A percentile compares a stretch with the other conserved stretches of the same genome.
Conservation (phyloP, 2,797 vertebrate species). For the Uromys caudimaculatus region DNA sequence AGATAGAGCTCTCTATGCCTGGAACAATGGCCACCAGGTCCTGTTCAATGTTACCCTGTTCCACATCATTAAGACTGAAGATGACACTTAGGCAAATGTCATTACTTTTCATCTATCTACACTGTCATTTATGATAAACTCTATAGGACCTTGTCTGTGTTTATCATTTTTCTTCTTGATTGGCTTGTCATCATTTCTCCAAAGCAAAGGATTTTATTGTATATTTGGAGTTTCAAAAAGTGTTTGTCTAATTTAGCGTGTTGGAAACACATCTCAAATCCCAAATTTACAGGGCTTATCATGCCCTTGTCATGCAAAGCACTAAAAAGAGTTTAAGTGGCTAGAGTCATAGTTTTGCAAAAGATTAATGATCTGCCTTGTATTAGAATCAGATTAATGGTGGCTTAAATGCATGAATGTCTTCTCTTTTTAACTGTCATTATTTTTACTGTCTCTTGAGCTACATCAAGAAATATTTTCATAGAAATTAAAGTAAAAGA, state of each 20-base stretch:
- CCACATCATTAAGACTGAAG: conserved; percentile 98
- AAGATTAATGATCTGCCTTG: conserved; percentile 91
- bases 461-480: conserved; percentile 85
- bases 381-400: conserved; percentile 88
- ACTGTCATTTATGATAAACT: conserved; percentile 61
- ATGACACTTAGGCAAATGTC: conserved; percentile 92
- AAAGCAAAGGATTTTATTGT: conserved; percentile 83
- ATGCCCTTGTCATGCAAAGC: conserved; percentile 84
- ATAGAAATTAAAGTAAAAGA: conserved; percentile 82
- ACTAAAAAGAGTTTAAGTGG: conserved; percentile 84
- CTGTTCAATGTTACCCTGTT: conserved; percentile 98
- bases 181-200: conserved; percentile 75
- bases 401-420: conserved; percentile 94
- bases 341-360: conserved; percentile 88
- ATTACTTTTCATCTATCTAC: conserved; percentile 76
- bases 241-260: conserved; percentile 77
- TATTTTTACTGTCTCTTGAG: conserved; percentile 87
- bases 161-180: conserved; percentile 32
- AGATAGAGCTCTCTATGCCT: conserved; percentile 97
- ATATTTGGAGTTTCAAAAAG: conserved; percentile 79
- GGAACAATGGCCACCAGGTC: conserved; percentile 99
- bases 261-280: conserved; percentile 84
- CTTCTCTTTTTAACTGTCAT: conserved; percentile 84
- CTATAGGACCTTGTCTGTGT: conserved; percentile 4
- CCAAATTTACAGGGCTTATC: conserved; percentile 77